Evolutionary conservation across 2,797 vertebrate species (phyloP).

Genomic region (Sebastiscus tertius): DNA sequence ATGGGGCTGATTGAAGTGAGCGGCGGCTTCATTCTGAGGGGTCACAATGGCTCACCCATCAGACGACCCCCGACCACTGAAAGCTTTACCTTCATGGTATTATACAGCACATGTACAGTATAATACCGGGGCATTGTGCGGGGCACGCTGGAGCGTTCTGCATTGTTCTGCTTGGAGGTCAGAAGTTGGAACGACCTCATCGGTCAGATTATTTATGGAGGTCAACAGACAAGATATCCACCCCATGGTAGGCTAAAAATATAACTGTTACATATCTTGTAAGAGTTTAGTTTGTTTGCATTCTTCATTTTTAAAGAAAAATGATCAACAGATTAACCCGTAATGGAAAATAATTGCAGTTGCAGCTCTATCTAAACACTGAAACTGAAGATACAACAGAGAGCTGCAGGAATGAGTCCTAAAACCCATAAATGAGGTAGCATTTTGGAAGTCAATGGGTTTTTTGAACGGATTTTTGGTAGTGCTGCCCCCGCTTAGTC

Average conservation of each 20-base stretch:
- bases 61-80: slow-evolving; percentile 58
- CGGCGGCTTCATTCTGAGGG: slow-evolving; percentile 48
- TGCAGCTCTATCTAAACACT: no score
- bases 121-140: slow-evolving; percentile 25
- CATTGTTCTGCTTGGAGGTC: slow-evolving; percentile 69
- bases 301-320: neutral
- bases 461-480: no score
- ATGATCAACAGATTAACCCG: neutral
- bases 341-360: no score
- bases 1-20: slow-evolving; percentile 50
- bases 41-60: slow-evolving; percentile 59
- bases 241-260: neutral
- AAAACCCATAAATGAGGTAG: no score
- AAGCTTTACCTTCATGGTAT: slow-evolving; percentile 55
- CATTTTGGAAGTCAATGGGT: no score
- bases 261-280: no score
- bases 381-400: no score
- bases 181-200: slow-evolving; percentile 36
- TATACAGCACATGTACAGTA: neutral
- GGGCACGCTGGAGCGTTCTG: slow-evolving; percentile 52
- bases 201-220: slow-evolving; percentile 20
- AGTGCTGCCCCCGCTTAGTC: no score
- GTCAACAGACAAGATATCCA: neutral
- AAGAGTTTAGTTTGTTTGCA: no score
- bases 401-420: no score